Evolutionary conservation across 2,797 vertebrate species (phyloP).

Genomic region (Channallabes apus): DNA sequence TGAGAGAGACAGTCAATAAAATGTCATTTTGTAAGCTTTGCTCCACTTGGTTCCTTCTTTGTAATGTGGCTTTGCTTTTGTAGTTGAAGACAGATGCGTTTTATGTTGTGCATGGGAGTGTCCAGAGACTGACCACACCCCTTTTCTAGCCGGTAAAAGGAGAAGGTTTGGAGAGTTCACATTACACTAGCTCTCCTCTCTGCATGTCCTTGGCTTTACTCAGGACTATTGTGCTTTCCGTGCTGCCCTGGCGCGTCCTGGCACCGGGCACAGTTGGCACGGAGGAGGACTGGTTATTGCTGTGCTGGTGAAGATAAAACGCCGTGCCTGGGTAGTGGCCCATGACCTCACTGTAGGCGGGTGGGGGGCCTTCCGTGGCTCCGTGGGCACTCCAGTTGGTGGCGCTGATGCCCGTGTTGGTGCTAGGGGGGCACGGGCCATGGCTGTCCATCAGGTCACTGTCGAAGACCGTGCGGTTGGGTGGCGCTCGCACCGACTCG

Average conservation of each 20-base stretch:
- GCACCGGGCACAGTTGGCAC: constrained; percentile 73
- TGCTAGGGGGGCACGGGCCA: constrained; percentile 89
- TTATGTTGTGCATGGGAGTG: constrained; percentile 78
- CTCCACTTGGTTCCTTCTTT: constrained; percentile 68
- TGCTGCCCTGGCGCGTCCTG: constrained; percentile 84
- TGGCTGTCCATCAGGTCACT: constrained; percentile 83
- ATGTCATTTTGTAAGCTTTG: constrained; percentile 75
- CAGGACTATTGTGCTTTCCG: constrained; percentile 88
- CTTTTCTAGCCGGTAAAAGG: constrained; percentile 52
- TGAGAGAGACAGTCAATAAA: constrained; percentile 68
- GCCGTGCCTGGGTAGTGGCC: constrained; percentile 86
- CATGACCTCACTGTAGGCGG: constrained; percentile 94
- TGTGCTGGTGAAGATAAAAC: constrained; percentile 95
- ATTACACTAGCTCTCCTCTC: constrained; percentile 85
- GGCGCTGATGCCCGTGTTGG: constrained; percentile 93
- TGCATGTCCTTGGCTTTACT: constrained; percentile 85
- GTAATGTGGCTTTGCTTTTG: constrained; percentile 58
- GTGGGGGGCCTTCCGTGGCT: constrained; percentile 91
- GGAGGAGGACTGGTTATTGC: constrained; percentile 76
- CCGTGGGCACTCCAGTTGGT: constrained; percentile 87
- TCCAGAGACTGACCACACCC: constrained; percentile 61
- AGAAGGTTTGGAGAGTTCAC: constrained; percentile 50
- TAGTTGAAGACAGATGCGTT: constrained; percentile 63
- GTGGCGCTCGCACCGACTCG: constrained; percentile 84
- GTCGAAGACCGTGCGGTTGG: constrained; percentile 89